Percentiles rank a stretch among this genome's conserved stretches.
Evolutionary conservation across 2,113 vertebrate species (phyloP).

Genomic region (Hyperopisus bebe): DNA sequence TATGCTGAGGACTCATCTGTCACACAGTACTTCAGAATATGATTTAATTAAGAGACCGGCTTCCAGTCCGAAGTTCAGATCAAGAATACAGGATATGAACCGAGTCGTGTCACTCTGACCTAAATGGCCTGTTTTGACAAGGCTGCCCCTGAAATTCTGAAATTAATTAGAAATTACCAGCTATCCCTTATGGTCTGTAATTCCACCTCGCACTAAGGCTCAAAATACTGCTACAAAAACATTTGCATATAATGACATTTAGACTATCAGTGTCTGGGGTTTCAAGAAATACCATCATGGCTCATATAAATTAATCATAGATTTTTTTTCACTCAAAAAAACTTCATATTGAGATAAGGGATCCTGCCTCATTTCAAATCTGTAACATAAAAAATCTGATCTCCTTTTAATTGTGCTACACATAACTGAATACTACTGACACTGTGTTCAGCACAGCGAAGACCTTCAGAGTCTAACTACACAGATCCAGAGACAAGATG

Average conservation of each 20-base stretch:
- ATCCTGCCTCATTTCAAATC: neutral
- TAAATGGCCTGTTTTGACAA: constrained; percentile 15
- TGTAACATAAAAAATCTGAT: neutral
- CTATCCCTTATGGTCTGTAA: neutral
- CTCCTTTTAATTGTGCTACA: neutral
- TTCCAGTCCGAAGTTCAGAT: constrained; percentile 22
- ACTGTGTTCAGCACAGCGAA: neutral
- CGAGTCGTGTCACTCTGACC: neutral
- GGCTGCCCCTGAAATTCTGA: constrained; percentile 16
- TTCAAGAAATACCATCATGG: neutral
- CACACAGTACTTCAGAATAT: constrained; percentile 14
- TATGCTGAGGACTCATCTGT: neutral
- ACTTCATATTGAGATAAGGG: neutral
- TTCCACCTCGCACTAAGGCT: neutral
- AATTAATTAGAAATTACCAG: constrained; percentile 12
- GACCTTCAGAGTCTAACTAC: neutral
- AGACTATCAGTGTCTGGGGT: neutral
- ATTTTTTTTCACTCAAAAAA: neutral
- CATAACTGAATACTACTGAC: neutral
- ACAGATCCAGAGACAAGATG: neutral
- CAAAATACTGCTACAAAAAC: neutral
- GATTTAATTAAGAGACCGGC: constrained; percentile 24
- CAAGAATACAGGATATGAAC: neutral
- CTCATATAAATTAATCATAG: neutral
- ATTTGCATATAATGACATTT: neutral